Base-by-base conservation (phyloP, 2,888 invertebrate species). In the Caenorhabditis sp. region DNA sequence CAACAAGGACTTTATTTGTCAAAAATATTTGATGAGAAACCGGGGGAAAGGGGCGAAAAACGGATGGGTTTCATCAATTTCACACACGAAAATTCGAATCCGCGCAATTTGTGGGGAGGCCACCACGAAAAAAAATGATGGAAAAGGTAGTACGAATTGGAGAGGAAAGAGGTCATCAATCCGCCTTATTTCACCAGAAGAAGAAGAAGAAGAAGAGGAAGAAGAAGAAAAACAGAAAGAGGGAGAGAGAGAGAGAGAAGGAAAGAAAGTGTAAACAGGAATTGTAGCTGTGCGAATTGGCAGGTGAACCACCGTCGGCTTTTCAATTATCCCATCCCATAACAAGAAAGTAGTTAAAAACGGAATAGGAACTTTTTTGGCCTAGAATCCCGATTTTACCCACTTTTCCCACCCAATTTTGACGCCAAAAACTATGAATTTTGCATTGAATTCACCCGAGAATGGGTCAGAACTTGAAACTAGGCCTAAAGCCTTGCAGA, bases 91-190 rank as follows among this genome's bases (percentile, higher is more conserved):
- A n/a, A 27, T 48, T 26, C 41, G 17, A 56, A 39, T 24, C 39
- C 39, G 37, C 15, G 39, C 37, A 37, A 7, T 30, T 30, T 30
- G 30, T 6, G 37, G 37, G 37, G 37, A 43, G 20, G 17, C 3
- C 15, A 13, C 13, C 20, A 20, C 13, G 7, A 13, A 7, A 13
- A 26, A 63, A 55, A 65, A 65, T 56, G 66, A 66, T 56, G 66
- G 56, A 66, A 56, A 55, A 66, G 66, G 55, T 55, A 66, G 56
- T 56, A 66, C 66, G 66, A 56, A 66, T 65, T 56, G 65, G 17
- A 8, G 41, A 56, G 55, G 46, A 45, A 55, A 56, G 66, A 66
- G 66, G 56, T 66, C 66, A 66, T 66, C 56, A 66, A 66, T 66
- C 56, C 39, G 24, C 22, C 26, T 27, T 32, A 22, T 32, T 20